A percentile compares a stretch with the other conserved stretches of the same genome.
These are phyloP conservation scores for Mantis religiosa DNA, from an alignment of 2,888 invertebrate species.

Conservation along the genomic window DNA sequence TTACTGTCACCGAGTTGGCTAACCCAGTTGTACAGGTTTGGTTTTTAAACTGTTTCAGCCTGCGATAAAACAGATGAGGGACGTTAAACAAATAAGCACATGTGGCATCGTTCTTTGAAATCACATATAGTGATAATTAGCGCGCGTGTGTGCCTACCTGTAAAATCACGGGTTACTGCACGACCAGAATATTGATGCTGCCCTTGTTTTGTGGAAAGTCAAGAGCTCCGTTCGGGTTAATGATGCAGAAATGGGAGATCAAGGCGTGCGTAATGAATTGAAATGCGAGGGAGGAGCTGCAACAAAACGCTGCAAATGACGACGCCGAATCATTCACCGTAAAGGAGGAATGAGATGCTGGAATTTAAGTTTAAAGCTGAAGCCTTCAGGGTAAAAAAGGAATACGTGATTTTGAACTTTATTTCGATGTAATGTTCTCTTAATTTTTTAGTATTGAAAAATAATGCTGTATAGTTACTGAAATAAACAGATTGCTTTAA, in stretches of 20 bases:
- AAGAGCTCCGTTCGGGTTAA: background rate
- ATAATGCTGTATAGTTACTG: no score
- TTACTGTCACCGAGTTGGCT: no score
- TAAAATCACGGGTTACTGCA: background rate
- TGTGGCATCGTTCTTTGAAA: no score
- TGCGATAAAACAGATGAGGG: no score
- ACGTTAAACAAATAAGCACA: no score
- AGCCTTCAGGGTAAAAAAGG: background rate
- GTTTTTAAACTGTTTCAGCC: no score
- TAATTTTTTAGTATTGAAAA: no score
- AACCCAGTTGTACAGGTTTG: no score
- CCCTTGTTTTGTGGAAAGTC: background rate
- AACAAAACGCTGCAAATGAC: background rate
- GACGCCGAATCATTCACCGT: background rate
- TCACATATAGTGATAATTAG: no score
- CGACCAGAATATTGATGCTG: background rate
- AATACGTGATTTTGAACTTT: background rate
- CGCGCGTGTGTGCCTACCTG: background rate
- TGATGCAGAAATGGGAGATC: background rate
- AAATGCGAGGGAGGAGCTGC: background rate
- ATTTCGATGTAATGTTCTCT: no score
- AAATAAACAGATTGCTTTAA: no score
- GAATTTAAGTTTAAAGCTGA: background rate
- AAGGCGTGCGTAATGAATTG: background rate
- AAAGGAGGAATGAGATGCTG: background rate